Conservation (phyloP, 2,797 vertebrate species). For the Tiaroga cobitis region DNA sequence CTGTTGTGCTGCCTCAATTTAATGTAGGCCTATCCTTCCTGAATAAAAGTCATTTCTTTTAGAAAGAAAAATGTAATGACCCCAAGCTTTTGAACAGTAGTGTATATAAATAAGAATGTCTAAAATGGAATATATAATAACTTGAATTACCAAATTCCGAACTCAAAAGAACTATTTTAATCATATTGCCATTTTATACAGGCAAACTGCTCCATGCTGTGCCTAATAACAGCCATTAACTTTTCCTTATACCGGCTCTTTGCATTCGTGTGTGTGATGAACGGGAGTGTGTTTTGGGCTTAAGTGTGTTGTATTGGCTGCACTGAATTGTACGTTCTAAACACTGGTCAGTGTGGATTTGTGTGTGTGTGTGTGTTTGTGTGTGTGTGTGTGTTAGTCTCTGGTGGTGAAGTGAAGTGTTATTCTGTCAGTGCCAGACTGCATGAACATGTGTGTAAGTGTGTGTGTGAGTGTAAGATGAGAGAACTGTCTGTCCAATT, state of each 20-base stretch:
- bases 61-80: background rate
- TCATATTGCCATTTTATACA: constrained; percentile 9
- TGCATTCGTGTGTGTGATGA: background rate
- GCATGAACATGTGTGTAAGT: constrained; percentile 2
- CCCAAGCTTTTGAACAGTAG: background rate
- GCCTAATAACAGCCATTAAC: constrained; percentile 23
- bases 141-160: background rate
- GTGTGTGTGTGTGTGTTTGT: constrained; percentile 32
- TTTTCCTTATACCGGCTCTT: background rate
- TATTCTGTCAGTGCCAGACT: constrained; percentile 40
- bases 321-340: constrained; percentile 43
- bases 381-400: constrained; percentile 30
- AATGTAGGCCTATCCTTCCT: background rate
- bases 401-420: constrained; percentile 37
- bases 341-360: constrained; percentile 43
- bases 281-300: background rate
- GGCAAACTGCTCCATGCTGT: background rate
- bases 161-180: background rate
- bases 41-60: background rate
- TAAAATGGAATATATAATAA: background rate
- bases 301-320: constrained; percentile 31
- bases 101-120: background rate
- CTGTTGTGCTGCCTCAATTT: background rate
- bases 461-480: constrained; percentile 19
- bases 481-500: constrained; percentile 43